Evolutionary conservation across 2,888 invertebrate genomes (phyloP).

Genomic region (Caenorhabditis afra): DNA sequence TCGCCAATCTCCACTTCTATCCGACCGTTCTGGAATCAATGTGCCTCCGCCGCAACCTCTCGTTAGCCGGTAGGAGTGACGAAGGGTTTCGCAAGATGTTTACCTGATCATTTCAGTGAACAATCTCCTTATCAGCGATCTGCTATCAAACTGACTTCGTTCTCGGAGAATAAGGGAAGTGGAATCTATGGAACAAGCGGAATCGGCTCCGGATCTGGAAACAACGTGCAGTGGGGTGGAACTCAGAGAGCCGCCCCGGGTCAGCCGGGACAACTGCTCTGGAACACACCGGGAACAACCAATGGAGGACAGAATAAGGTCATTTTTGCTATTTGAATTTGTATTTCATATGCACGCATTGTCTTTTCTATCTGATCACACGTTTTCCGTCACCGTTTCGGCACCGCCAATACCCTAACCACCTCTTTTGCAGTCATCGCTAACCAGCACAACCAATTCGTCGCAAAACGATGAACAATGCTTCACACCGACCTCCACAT

Average conservation of each 20-base stretch:
- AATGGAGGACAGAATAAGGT: slow-evolving; percentile 63
- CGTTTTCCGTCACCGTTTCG: slow-evolving; percentile 26
- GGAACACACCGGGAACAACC: slow-evolving; percentile 45
- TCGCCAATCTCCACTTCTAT: slow-evolving; percentile 67
- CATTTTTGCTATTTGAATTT: slow-evolving; percentile 33
- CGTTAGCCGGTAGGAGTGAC: slow-evolving; percentile 40
- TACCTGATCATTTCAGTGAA: slow-evolving; percentile 42
- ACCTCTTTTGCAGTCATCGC: slow-evolving; percentile 59
- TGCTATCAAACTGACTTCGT: slow-evolving; percentile 67
- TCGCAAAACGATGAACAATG: slow-evolving; percentile 72
- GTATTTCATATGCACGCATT: not conserved
- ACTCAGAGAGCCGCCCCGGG: slow-evolving; percentile 65
- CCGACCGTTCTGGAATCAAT: slow-evolving; percentile 57
- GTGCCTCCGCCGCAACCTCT: slow-evolving; percentile 50
- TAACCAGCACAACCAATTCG: slow-evolving; percentile 64
- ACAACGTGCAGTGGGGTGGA: slow-evolving; percentile 52
- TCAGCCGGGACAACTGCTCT: slow-evolving; percentile 67
- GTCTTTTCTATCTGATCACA: not conserved
- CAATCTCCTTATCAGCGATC: slow-evolving; percentile 69
- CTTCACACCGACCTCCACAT: slow-evolving; percentile 73
- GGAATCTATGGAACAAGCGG: slow-evolving; percentile 57
- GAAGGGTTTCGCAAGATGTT: not conserved
- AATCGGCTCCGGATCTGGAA: slow-evolving; percentile 28
- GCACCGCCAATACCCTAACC: slow-evolving; percentile 41
- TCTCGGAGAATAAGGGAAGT: slow-evolving; percentile 62